Percentiles rank a stretch among this genome's conserved stretches.
These are phyloP conservation scores for Leptoclinus maculatus DNA, from an alignment of 2,797 vertebrate species.

Conservation along the genomic window DNA sequence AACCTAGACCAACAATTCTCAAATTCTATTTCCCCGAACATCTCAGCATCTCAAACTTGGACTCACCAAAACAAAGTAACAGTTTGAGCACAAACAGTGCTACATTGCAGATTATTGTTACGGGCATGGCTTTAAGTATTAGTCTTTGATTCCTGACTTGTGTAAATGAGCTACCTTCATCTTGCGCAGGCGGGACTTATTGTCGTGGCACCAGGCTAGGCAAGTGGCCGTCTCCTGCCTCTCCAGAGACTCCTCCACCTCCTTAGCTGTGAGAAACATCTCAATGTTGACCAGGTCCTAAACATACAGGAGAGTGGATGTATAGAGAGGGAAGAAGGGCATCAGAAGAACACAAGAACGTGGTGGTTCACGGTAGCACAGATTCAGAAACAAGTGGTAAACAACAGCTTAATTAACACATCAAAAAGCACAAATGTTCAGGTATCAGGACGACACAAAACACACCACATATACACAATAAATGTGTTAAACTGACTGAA, in stretches of 20 bases:
- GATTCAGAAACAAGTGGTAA: not conserved
- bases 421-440: not conserved
- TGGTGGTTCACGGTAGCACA: not conserved
- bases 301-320: not conserved
- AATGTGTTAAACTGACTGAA: not conserved
- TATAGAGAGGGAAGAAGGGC: not conserved
- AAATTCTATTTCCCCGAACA: not conserved
- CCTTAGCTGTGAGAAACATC: conserved; percentile 99
- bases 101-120: not conserved
- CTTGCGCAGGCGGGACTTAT: conserved; percentile 98
- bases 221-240: conserved; percentile 98
- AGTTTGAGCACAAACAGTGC: not conserved
- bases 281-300: conserved; percentile 99
- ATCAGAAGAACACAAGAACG: not conserved
- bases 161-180: no score
- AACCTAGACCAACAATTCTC: not conserved
- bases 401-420: not conserved
- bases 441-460: not conserved
- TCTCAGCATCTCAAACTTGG: not conserved
- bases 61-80: not conserved
- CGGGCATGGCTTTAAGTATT: not conserved
- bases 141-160: not conserved
- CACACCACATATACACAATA: not conserved
- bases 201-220: conserved; percentile 99
- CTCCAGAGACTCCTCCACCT: conserved; percentile 98